A percentile compares a stretch with the other conserved stretches of the same genome.
Conservation (phyloP, 2,113 vertebrate species). For the Corythornis vintsioides region DNA sequence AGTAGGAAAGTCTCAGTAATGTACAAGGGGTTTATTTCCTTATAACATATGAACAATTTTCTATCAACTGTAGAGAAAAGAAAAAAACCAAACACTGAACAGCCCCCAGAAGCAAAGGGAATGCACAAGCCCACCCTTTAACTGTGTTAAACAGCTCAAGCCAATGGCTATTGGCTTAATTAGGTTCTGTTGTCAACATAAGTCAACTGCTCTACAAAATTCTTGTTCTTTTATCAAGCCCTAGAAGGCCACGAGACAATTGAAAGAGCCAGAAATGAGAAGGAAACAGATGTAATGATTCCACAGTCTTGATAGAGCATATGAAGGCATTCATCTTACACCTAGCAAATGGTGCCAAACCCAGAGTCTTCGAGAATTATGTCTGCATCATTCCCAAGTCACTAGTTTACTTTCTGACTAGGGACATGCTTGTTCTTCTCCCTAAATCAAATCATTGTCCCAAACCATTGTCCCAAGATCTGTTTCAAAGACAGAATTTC, state of each 20-base stretch:
- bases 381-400: neutral
- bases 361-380: neutral
- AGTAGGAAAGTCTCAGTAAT: neutral
- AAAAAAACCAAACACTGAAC: neutral
- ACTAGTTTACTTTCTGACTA: neutral
- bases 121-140: neutral
- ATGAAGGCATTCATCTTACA: neutral
- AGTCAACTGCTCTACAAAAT: neutral
- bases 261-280: neutral
- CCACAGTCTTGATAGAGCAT: neutral
- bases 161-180: neutral
- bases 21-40: neutral
- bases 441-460: neutral
- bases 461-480: conserved; percentile 71
- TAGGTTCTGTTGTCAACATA: neutral
- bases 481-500: conserved; percentile 49
- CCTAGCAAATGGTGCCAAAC: neutral
- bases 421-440: neutral
- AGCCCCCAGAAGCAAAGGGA: neutral
- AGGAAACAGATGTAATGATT: neutral
- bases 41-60: neutral
- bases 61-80: neutral
- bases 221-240: neutral
- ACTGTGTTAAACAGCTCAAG: neutral
- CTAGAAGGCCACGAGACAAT: neutral